Percentiles rank a stretch among this genome's conserved stretches.
These are phyloP conservation scores for Biston stratarius DNA, from an alignment of 2,888 invertebrate genomes.

Conservation along the genomic window DNA sequence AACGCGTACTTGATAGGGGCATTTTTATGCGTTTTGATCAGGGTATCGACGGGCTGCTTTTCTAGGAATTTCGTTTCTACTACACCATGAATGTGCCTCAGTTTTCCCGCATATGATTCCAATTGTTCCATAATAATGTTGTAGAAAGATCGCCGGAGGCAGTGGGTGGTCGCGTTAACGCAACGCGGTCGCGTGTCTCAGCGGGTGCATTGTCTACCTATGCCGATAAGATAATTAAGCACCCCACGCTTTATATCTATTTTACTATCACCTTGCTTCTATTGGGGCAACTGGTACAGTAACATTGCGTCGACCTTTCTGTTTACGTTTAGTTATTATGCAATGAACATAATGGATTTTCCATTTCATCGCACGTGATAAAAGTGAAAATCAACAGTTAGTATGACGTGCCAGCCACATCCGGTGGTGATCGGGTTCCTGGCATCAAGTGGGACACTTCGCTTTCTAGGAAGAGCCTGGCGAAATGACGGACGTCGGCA, in stretches of 20 bases:
- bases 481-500: constrained; percentile 68
- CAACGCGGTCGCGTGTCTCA: constrained; percentile 59
- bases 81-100: constrained; percentile 35
- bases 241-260: constrained; percentile 25
- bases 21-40: constrained; percentile 57
- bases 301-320: constrained; percentile 34
- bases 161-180: constrained; percentile 68
- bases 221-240: constrained; percentile 68
- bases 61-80: constrained; percentile 42
- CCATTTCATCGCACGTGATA: constrained; percentile 61
- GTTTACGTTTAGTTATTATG: constrained; percentile 32
- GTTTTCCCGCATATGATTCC: constrained; percentile 40
- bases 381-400: constrained; percentile 80
- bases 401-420: constrained; percentile 64
- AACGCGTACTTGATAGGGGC: constrained; percentile 35
- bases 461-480: constrained; percentile 79
- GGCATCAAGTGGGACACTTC: constrained; percentile 71
- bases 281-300: constrained; percentile 42
- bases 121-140: constrained; percentile 57
- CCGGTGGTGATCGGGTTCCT: constrained; percentile 63
- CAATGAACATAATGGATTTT: constrained; percentile 46
- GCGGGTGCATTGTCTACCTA: constrained; percentile 57
- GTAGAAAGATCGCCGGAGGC: constrained; percentile 49
- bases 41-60: constrained; percentile 45
- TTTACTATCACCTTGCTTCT: constrained; percentile 48